Evolutionary conservation across 1,140 invertebrate genomes (phyloP), one percentile per base, ranked within the genome.

Genomic region (Amphibalanus amphitrite): DNA sequence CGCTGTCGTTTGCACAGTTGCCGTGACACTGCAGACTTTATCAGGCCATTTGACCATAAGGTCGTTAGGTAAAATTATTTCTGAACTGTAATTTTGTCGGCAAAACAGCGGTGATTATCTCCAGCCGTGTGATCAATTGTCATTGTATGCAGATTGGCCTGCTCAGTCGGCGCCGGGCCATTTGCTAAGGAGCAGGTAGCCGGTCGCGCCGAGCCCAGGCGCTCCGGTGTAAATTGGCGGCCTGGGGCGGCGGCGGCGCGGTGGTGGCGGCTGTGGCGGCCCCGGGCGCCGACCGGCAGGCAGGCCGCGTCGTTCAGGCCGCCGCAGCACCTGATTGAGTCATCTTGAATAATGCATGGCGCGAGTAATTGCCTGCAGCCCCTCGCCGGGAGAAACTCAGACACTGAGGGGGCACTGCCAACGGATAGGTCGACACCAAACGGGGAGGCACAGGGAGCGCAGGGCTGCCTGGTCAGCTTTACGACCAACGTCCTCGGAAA

Each of bases 121-220:
- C 47, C 47, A 1, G 1, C 20, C 20, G 47, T 59, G 47, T 59
- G 47, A 59, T 59, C 47, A 59, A 59, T 59, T 59, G 47, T 59
- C 47, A 59, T 59, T 59, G 47, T 20, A 59, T 59, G 47, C 47
- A 59, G 23, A 59, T 59, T 59, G 47, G 13, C 47, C 13, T 59
- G 47, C 47, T 13, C 47, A 20, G 6, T 59, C 13, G 47, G 47
- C 47, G 47, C 47, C 47, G 47, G 47, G 47, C 47, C 47, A 59
- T 59, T 59, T 59, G 47, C 47, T 59, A 59, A 59, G 47, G 47
- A 59, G 47, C 47, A 59, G 47, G 47, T 59, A 59, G 47, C 33
- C 4, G 33, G 33, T 38, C 33, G 33, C 33, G 33, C 33, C 33
- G 33, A 38, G 33, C 33, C 15, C 4, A 6, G 33, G 33, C 33